phyloP scores from a whole-genome alignment of 2,797 vertebrate species.

The Coranthus polyacanthus region DNA sequence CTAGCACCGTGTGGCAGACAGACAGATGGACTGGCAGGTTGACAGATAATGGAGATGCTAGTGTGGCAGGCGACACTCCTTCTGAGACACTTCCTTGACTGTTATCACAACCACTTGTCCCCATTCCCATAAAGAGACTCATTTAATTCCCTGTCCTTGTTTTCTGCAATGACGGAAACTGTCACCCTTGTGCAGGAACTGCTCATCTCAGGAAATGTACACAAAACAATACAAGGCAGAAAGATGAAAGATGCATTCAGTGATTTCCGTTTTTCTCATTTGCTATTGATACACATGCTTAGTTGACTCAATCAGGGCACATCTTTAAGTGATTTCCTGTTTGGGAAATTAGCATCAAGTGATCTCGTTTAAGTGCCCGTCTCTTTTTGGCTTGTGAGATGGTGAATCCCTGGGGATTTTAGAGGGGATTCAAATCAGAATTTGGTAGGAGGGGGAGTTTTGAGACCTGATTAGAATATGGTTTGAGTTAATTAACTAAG shows the following conservation, averaged over 20 bases:
- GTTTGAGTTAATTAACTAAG: slow-evolving; percentile 81
- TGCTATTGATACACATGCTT: slow-evolving; percentile 57
- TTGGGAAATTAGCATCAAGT: slow-evolving; percentile 82
- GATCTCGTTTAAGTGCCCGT: slow-evolving; percentile 76
- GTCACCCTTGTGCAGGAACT: slow-evolving; percentile 43
- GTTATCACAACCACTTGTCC: slow-evolving; percentile 67
- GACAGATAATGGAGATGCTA: slow-evolving; percentile 73
- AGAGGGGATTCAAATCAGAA: slow-evolving; percentile 73
- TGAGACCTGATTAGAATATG: slow-evolving; percentile 83
- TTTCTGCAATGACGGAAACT: slow-evolving; percentile 70
- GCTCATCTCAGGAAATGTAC: slow-evolving; percentile 47
- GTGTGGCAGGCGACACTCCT: slow-evolving; percentile 57
- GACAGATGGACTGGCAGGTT: slow-evolving; percentile 76
- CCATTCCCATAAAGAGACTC: slow-evolving; percentile 50
- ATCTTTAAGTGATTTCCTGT: slow-evolving; percentile 81
- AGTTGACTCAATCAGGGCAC: slow-evolving; percentile 68
- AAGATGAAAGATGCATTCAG: slow-evolving; percentile 17
- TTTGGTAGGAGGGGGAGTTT: slow-evolving; percentile 55
- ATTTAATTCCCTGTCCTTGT: slow-evolving; percentile 64
- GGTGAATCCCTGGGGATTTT: slow-evolving; percentile 65
- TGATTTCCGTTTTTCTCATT: slow-evolving; percentile 49
- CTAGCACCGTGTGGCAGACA: slow-evolving; percentile 50
- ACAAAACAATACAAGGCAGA: slow-evolving; percentile 49
- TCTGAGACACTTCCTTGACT: slow-evolving; percentile 66
- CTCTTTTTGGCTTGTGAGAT: slow-evolving; percentile 61